A percentile compares a stretch with the other conserved stretches of the same genome.
phyloP scores from a whole-genome alignment of 2,797 vertebrate species.

The Xyrichtys novacula region DNA sequence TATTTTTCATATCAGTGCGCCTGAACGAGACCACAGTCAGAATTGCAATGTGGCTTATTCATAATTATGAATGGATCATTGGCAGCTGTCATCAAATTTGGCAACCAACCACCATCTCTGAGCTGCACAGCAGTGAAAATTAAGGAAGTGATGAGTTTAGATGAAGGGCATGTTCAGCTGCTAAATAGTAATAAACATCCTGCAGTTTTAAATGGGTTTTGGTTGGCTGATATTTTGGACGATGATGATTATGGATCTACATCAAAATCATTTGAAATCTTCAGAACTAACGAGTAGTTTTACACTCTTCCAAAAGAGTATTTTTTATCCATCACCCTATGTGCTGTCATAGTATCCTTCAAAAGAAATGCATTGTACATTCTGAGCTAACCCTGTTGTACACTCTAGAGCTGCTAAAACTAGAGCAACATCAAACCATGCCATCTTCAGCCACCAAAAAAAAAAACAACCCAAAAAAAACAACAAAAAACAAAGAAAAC shows the following conservation, averaged over 20 bases:
- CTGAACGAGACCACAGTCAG: background rate
- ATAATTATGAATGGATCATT: background rate
- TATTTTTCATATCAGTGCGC: background rate
- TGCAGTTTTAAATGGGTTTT: constrained; percentile 21
- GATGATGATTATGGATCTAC: constrained; percentile 40
- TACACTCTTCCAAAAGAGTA: no score
- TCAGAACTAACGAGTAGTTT: no score
- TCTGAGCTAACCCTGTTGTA: background rate
- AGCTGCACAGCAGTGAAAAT: constrained; percentile 33
- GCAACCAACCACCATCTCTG: background rate
- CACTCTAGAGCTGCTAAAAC: constrained; percentile 22
- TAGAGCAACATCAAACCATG: constrained; percentile 3
- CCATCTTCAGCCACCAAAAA: constrained; percentile 19
- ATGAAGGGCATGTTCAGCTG: constrained; percentile 17
- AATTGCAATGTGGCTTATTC: background rate
- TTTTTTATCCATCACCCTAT: no score
- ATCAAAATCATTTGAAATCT: no score
- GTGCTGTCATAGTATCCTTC: no score
- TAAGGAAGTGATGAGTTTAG: constrained; percentile 12
- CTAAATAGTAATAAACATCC: constrained; percentile 20
- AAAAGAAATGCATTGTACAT: background rate
- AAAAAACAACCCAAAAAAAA: no score
- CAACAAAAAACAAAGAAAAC: no score
- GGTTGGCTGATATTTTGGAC: constrained; percentile 40
- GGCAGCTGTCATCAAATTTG: constrained; percentile 14